Percentiles rank a stretch among this genome's conserved stretches.
phyloP scores from a whole-genome alignment of 2,888 invertebrate species.

The Dicyrtoma fusca region DNA sequence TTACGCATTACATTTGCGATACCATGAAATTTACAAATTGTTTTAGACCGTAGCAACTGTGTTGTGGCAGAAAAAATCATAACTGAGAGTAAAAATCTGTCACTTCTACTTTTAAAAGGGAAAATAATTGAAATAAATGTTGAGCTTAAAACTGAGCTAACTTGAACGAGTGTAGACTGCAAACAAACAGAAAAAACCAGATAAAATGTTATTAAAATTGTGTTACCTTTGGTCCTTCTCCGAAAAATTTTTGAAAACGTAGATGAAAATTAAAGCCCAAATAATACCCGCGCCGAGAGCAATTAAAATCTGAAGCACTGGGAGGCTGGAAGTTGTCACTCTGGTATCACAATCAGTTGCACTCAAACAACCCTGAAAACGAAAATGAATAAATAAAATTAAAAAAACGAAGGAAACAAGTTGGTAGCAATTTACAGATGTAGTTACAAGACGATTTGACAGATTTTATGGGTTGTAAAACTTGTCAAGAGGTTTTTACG shows the following conservation, averaged over 20 bases:
- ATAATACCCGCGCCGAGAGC: conserved; percentile 46
- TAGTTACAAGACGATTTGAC: not conserved
- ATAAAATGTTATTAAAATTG: too few species aligned
- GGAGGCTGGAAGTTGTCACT: conserved; percentile 48
- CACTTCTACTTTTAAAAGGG: not conserved
- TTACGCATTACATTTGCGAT: too few species aligned
- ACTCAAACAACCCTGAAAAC: not conserved
- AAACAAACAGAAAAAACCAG: too few species aligned
- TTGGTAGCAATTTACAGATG: not conserved
- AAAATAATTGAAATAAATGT: not conserved
- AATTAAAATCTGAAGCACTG: conserved; percentile 49
- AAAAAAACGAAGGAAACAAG: not conserved
- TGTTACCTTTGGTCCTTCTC: too few species aligned
- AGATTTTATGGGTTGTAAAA: not conserved
- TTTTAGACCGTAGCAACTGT: too few species aligned
- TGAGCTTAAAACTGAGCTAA: not conserved
- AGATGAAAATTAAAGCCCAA: conserved; percentile 51
- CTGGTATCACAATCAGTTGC: conserved; percentile 11
- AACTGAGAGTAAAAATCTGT: too few species aligned
- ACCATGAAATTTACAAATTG: too few species aligned
- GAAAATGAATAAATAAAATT: not conserved
- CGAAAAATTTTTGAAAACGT: conserved; percentile 47
- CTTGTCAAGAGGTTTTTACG: not conserved
- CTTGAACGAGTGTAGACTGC: too few species aligned
- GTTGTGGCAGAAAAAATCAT: too few species aligned